Evolutionary conservation across 2,797 vertebrate genomes (phyloP).

Genomic region (Numenius phaeopus): DNA sequence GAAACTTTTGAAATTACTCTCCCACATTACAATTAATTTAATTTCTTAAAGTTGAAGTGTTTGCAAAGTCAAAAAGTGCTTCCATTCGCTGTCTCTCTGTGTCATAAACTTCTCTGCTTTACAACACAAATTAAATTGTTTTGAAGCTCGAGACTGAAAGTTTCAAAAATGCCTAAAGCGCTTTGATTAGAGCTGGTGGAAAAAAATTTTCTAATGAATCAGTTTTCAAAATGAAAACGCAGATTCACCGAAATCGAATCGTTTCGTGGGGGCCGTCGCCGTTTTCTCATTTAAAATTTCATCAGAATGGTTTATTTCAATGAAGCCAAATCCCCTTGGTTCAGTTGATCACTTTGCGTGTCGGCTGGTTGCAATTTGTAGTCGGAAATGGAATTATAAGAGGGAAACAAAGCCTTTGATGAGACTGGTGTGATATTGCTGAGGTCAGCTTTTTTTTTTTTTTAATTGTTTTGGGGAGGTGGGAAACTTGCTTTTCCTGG

Average conservation of each 20-base stretch:
- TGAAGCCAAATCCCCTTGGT: background rate
- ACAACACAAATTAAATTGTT: slow-evolving; percentile 22
- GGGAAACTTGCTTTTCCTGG: background rate
- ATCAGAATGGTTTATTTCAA: slow-evolving; percentile 22
- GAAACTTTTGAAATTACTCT: slow-evolving; percentile 75
- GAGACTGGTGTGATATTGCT: background rate
- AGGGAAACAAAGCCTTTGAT: background rate
- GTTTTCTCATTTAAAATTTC: slow-evolving; percentile 31
- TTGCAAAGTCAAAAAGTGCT: slow-evolving; percentile 53
- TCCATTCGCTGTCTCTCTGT: slow-evolving; percentile 28
- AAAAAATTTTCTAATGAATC: slow-evolving; percentile 37
- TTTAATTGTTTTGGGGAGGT: background rate
- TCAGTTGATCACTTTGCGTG: rapidly evolving
- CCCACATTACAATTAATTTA: slow-evolving; percentile 75
- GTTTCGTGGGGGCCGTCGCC: background rate
- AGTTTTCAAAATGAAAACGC: slow-evolving; percentile 9
- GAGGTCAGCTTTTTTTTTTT: background rate
- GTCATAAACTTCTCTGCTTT: slow-evolving; percentile 40
- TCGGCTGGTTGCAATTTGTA: background rate
- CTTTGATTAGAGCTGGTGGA: slow-evolving; percentile 51
- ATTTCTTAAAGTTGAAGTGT: slow-evolving; percentile 63
- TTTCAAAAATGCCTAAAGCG: slow-evolving; percentile 35
- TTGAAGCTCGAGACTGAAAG: slow-evolving; percentile 15
- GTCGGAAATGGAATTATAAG: rapidly evolving
- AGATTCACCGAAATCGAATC: background rate